Conservation (phyloP, 1,140 invertebrate genomes). For the Euglossa dilemma region DNA sequence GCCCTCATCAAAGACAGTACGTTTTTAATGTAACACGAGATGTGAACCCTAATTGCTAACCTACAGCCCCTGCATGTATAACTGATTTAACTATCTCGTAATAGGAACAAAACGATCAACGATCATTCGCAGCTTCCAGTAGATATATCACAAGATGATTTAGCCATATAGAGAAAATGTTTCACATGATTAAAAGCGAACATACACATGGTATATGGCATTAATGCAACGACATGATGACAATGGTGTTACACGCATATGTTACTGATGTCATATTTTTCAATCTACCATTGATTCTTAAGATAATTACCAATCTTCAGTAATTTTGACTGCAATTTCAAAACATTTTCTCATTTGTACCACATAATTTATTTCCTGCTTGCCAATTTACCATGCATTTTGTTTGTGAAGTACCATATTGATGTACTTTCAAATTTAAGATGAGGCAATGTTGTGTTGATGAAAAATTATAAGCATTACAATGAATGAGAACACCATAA, state of each 20-base stretch:
- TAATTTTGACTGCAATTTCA: background rate
- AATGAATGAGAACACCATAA: constrained; percentile 7
- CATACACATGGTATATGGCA: constrained; percentile 1
- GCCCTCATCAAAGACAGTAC: constrained; percentile 82
- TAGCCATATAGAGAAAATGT: constrained; percentile 59
- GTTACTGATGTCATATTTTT: background rate
- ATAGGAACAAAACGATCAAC: constrained; percentile 51
- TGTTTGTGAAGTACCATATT: constrained; percentile 19
- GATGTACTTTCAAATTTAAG: constrained; percentile 1
- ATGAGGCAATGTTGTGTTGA: constrained; percentile 13
- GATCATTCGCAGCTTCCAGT: constrained; percentile 28
- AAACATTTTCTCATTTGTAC: constrained; percentile 62
- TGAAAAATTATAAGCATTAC: constrained; percentile 32
- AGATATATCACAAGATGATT: constrained; percentile 33
- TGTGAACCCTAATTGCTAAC: constrained; percentile 71
- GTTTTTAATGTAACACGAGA: constrained; percentile 79
- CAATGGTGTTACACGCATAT: constrained; percentile 20
- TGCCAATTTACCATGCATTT: constrained; percentile 59
- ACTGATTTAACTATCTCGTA: constrained; percentile 47
- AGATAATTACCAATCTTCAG: background rate
- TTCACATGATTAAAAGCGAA: constrained; percentile 34
- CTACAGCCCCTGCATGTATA: constrained; percentile 58
- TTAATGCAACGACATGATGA: constrained; percentile 19
- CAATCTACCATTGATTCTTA: background rate
- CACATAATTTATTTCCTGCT: constrained; percentile 29